Evolutionary conservation across 2,888 invertebrate species (phyloP).

Genomic region (Drosophila algonquin): DNA sequence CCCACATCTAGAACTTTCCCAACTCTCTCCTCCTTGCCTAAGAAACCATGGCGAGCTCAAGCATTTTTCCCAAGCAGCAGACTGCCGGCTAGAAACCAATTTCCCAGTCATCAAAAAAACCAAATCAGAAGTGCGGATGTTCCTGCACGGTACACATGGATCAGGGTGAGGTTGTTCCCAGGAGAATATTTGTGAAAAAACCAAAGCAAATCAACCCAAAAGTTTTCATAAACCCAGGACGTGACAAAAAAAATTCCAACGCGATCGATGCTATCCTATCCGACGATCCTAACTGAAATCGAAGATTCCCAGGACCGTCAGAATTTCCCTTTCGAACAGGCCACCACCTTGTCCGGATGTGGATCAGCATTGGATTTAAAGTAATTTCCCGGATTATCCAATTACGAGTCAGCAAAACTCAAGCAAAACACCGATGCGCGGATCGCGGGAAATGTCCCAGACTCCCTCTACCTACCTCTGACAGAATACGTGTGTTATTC

Average conservation of each 20-base stretch:
- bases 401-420: slow-evolving; percentile 80
- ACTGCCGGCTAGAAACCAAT: slow-evolving; percentile 47
- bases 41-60: slow-evolving; percentile 32
- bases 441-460: slow-evolving; percentile 48
- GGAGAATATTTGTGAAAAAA: slow-evolving; percentile 60
- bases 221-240: slow-evolving; percentile 74
- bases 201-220: slow-evolving; percentile 61
- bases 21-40: slow-evolving; percentile 24
- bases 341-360: slow-evolving; percentile 56
- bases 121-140: slow-evolving; percentile 42
- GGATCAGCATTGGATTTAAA: slow-evolving; percentile 71
- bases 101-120: slow-evolving; percentile 66
- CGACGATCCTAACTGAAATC: slow-evolving; percentile 47
- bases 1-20: slow-evolving; percentile 22
- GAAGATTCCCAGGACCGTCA: slow-evolving; percentile 36
- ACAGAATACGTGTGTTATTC: slow-evolving; percentile 79
- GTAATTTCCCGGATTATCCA: slow-evolving; percentile 80
- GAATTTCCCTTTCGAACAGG: slow-evolving; percentile 69
- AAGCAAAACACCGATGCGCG: slow-evolving; percentile 57
- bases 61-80: slow-evolving; percentile 42
- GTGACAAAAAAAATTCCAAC: slow-evolving; percentile 72
- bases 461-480: slow-evolving; percentile 17
- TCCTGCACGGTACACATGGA: slow-evolving; percentile 26
- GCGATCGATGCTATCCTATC: slow-evolving; percentile 28
- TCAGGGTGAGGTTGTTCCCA: slow-evolving; percentile 4